These are phyloP conservation scores for Condylostylus longicornis DNA, from an alignment of 1,140 invertebrate species.

Conservation along the genomic window DNA sequence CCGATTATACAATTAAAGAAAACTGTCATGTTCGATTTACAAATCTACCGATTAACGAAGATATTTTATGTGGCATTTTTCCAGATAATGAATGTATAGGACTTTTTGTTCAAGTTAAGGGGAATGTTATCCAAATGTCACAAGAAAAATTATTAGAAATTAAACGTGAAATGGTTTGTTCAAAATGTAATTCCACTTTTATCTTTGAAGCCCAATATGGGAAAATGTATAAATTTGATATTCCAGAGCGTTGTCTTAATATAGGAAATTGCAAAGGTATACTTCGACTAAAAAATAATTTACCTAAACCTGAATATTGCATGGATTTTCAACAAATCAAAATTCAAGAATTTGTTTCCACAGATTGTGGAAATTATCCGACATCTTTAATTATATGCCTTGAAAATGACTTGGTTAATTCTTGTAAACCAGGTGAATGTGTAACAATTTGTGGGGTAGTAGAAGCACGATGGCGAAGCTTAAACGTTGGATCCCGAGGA, in stretches of 20 bases:
- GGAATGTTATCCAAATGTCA: constrained; percentile 59
- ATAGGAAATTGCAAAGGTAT: constrained; percentile 38
- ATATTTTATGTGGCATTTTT: constrained; percentile 41
- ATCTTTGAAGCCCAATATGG: constrained; percentile 52
- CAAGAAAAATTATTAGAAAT: constrained; percentile 62
- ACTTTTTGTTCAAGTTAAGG: constrained; percentile 46
- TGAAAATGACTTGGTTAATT: constrained; percentile 75
- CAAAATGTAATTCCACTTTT: constrained; percentile 58
- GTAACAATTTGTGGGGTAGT: constrained; percentile 66
- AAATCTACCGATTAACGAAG: constrained; percentile 41
- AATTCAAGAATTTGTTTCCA: constrained; percentile 43
- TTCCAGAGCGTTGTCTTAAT: constrained; percentile 45
- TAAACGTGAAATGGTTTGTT: constrained; percentile 55
- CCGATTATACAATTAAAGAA: constrained; percentile 38
- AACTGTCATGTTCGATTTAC: constrained; percentile 49
- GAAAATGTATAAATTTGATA: constrained; percentile 43
- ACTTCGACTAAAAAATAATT: constrained; percentile 36
- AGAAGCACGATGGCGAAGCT: constrained; percentile 52
- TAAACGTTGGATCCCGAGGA: constrained; percentile 40
- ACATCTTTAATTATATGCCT: constrained; percentile 64
- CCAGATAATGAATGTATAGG: constrained; percentile 50
- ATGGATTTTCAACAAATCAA: constrained; percentile 86
- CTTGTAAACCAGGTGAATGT: constrained; percentile 79
- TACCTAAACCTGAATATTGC: constrained; percentile 41
- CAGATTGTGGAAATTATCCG: constrained; percentile 30